Conservation (phyloP, 2,888 invertebrate genomes). For the Hartigia nigra region DNA sequence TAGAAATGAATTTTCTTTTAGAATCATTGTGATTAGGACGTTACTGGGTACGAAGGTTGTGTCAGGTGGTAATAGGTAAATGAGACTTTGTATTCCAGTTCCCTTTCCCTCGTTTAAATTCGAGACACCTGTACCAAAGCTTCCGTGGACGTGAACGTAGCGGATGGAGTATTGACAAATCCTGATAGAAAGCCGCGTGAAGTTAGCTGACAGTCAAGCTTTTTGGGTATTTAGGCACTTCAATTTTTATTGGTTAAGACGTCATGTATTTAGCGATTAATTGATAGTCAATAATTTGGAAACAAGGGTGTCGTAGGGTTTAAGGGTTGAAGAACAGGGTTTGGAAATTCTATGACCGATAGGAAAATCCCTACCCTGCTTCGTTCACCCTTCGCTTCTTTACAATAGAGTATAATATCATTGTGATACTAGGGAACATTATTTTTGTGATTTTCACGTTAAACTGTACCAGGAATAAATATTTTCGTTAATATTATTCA, state of each 20-base stretch:
- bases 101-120: slow-evolving; percentile 19
- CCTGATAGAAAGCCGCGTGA: background rate
- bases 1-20: background rate
- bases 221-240: background rate
- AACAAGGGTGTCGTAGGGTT: background rate
- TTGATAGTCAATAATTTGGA: background rate
- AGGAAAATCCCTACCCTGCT: background rate
- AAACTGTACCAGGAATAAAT: background rate
- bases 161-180: slow-evolving; percentile 11
- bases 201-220: background rate
- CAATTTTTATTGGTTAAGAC: background rate
- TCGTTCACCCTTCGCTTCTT: background rate
- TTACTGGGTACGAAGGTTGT: background rate
- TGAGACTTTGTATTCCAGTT: slow-evolving; percentile 15
- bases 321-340: background rate
- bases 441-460: background rate
- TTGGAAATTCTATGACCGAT: background rate
- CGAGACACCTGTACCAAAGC: slow-evolving; percentile 30
- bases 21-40: background rate
- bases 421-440: background rate
- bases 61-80: slow-evolving; percentile 24
- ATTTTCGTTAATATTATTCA: background rate
- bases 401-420: background rate
- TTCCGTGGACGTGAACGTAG: background rate
- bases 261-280: background rate